Percentiles rank a stretch among this genome's conserved stretches.
Conservation (phyloP, 2,113 vertebrate species). For the Asarcornis scutulata region DNA sequence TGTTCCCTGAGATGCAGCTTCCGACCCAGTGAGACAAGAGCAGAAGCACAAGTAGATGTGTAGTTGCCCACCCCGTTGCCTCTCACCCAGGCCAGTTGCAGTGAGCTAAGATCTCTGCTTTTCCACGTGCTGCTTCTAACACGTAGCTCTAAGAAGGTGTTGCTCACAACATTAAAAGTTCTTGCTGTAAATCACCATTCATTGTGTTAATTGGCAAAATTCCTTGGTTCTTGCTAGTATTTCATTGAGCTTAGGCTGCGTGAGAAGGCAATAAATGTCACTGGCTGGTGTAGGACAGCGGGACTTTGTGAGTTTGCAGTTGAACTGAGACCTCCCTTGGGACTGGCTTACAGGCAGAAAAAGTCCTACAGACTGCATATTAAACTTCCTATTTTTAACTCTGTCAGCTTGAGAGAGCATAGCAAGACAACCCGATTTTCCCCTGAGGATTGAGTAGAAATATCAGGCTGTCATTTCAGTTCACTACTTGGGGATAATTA, state of each 20-base stretch:
- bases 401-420: constrained; percentile 42
- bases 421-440: constrained; percentile 25
- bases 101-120: background rate
- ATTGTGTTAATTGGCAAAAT: background rate
- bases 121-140: background rate
- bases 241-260: background rate
- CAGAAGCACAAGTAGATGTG: background rate
- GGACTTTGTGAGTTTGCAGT: constrained; percentile 14
- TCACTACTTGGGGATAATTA: constrained; percentile 60
- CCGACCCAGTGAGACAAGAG: background rate
- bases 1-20: background rate
- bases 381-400: constrained; percentile 71
- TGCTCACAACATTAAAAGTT: background rate
- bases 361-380: constrained; percentile 48
- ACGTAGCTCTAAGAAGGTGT: background rate
- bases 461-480: constrained; percentile 62
- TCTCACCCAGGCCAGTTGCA: background rate
- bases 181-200: background rate
- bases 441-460: constrained; percentile 57
- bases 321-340: constrained; percentile 45
- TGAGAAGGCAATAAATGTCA: constrained; percentile 12
- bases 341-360: constrained; percentile 42
- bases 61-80: background rate
- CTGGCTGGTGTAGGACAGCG: constrained; percentile 11
- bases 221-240: background rate